Conservation (phyloP, 1,140 invertebrate genomes). For the Drosophila bifasciata region DNA sequence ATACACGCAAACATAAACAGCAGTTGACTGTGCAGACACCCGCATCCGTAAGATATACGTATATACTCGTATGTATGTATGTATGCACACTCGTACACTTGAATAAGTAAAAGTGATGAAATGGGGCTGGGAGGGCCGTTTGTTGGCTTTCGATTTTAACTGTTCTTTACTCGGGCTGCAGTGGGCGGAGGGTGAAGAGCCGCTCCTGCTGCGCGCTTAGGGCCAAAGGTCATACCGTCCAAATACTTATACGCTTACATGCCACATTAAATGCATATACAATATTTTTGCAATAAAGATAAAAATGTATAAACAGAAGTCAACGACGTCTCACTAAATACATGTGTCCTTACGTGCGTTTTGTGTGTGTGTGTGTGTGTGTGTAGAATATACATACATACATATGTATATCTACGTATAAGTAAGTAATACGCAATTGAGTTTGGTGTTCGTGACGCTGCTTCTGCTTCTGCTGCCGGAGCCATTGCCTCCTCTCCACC, state of each 20-base stretch:
- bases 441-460: constrained; percentile 54
- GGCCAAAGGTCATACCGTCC: constrained; percentile 49
- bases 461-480: constrained; percentile 30
- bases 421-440: constrained; percentile 60
- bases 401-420: not conserved
- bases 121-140: constrained; percentile 34
- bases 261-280: constrained; percentile 24
- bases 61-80: constrained; percentile 5
- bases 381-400: constrained; percentile 12
- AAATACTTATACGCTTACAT: constrained; percentile 17
- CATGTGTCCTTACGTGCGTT: constrained; percentile 25
- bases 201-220: constrained; percentile 38
- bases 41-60: constrained; percentile 46
- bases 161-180: constrained; percentile 19
- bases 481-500: constrained; percentile 55
- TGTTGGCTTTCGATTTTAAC: constrained; percentile 59
- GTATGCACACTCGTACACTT: constrained; percentile 2
- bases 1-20: constrained; percentile 11
- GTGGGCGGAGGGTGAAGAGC: not conserved
- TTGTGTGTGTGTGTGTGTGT: constrained; percentile 24
- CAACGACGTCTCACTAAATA: constrained; percentile 46
- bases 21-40: constrained; percentile 45
- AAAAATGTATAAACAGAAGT: constrained; percentile 50
- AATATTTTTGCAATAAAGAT: constrained; percentile 45
- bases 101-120: constrained; percentile 62